Evolutionary conservation across 2,797 vertebrate species (phyloP).

Genomic region (Brotula barbata): DNA sequence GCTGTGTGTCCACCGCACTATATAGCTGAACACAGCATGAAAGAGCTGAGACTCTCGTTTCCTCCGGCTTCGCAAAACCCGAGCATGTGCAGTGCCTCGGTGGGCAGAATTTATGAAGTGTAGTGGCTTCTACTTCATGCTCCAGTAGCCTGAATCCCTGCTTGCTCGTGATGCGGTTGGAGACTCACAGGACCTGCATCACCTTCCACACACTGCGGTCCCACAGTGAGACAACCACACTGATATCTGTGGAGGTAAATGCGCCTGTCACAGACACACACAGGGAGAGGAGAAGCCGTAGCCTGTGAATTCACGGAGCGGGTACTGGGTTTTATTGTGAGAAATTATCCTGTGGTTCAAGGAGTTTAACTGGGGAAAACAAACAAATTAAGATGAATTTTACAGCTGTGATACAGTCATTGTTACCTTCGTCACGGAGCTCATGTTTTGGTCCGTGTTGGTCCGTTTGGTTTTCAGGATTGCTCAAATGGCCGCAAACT

Average conservation of each 20-base stretch:
- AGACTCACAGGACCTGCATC: constrained; percentile 55
- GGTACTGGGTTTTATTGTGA: constrained; percentile 40
- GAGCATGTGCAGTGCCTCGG: constrained; percentile 40
- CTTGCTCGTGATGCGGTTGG: constrained; percentile 60
- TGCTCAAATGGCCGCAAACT: too few relatives aligned
- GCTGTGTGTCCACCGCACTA: constrained; percentile 9
- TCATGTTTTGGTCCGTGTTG: too few relatives aligned
- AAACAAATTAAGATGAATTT: background rate
- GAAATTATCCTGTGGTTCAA: constrained; percentile 44
- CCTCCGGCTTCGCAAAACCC: constrained; percentile 51
- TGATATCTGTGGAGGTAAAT: constrained; percentile 28
- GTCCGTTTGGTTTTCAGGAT: too few relatives aligned
- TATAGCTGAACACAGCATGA: constrained; percentile 38
- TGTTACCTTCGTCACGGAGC: too few relatives aligned
- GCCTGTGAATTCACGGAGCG: constrained; percentile 26
- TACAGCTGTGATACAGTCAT: constrained; percentile 8
- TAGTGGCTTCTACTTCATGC: constrained; percentile 68
- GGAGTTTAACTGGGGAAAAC: constrained; percentile 30
- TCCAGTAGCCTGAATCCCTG: constrained; percentile 57
- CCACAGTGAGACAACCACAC: constrained; percentile 26
- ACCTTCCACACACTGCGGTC: constrained; percentile 23
- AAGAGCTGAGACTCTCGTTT: constrained; percentile 32
- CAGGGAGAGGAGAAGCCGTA: constrained; percentile 33
- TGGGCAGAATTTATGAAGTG: constrained; percentile 69
- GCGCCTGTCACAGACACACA: too few relatives aligned